Base-by-base conservation (phyloP, 2,888 invertebrate genomes). In the Stegana nigrithorax region DNA sequence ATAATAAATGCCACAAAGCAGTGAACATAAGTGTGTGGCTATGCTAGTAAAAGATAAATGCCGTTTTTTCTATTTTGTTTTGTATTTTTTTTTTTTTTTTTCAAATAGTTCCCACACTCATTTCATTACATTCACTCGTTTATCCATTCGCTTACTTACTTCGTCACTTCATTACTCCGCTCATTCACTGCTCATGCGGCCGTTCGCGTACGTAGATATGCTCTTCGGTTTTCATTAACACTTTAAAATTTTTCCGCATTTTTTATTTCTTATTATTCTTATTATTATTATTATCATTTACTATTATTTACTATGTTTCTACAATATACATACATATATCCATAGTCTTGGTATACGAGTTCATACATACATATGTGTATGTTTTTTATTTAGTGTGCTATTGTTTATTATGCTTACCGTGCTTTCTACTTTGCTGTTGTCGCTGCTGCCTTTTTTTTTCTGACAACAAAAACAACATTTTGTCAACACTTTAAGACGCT, bases 221-320 rank as follows among this genome's bases (percentile, higher is more conserved):
- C 71, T 68, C 63, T 69, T 67, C 69, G 60, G 78, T 79, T 75
- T 75, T 75, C 79, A 75, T 78, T 78, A 75, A 74, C 75, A 78
- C 75, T 75, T 78, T 69, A 75, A 79, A 78, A 71, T 77, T 73
- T 69, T 75, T 68, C 75, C 75, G 75, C 75, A 69, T 75, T 75
- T 75, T 32, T 12, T 14, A 17, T 21, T n/a, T n/a, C n/a, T 45
- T 45, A 45, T 45, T 45, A 21, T 45, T 45, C n/a, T 8, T 19
- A 6, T 45, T 23, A 19, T 19, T 44, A 32, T 32, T 32, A 32
- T 32, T 32, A 12, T 12, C n/a, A 32, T 32, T 8, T n/a, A 32
- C n/a, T n/a, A n/a, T n/a, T n/a, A n/a, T n/a, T n/a, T n/a, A n/a
- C n/a, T n/a, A n/a, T n/a, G n/a, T n/a, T n/a, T n/a, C n/a, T n/a